Percentiles rank a stretch among this genome's conserved stretches.
These are phyloP conservation scores for Natrix natrix DNA, from an alignment of 2,797 vertebrate species.

Conservation along the genomic window DNA sequence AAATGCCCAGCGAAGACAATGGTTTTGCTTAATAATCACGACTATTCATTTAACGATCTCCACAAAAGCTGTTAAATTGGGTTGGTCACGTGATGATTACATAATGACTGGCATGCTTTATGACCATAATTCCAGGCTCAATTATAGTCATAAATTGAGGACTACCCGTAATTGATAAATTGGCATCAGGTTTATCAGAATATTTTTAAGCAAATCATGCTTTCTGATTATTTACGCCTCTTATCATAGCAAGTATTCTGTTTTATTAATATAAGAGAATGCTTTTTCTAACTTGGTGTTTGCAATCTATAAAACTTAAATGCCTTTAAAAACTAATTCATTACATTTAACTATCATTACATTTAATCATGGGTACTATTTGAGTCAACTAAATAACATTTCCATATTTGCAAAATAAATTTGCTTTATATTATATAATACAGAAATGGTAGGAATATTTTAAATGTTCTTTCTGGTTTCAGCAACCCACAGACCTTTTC, in stretches of 20 bases:
- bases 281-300: neutral
- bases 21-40: neutral
- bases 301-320: neutral
- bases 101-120: neutral
- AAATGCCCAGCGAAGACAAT: neutral
- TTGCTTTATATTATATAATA: neutral
- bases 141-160: neutral
- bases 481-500: slow-evolving; percentile 23
- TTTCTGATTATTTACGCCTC: neutral
- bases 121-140: neutral
- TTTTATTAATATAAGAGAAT: neutral
- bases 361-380: neutral
- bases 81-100: neutral
- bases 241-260: neutral
- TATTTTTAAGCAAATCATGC: neutral
- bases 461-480: slow-evolving; percentile 5
- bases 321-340: neutral
- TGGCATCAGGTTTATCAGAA: neutral
- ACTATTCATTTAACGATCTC: neutral
- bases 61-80: neutral
- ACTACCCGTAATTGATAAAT: neutral
- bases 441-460: neutral
- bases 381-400: neutral
- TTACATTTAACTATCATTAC: neutral
- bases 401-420: neutral